Conservation (phyloP, 2,113 vertebrate genomes). For the Oenanthe melanoleuca region DNA sequence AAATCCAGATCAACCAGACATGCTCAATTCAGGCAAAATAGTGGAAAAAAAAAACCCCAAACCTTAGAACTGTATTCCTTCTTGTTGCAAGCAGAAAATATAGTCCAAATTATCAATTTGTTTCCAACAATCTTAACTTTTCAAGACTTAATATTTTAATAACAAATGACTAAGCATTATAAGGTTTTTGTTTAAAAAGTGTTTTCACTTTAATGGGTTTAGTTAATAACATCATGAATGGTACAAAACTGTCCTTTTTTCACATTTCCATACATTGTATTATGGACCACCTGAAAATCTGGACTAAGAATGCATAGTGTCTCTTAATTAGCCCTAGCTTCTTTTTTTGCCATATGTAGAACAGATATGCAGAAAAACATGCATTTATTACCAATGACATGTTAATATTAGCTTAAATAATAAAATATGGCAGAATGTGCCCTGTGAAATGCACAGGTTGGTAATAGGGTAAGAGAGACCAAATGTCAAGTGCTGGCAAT, state of each 20-base stretch:
- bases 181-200: constrained; percentile 77
- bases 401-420: constrained; percentile 59
- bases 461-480: constrained; percentile 42
- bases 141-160: not conserved
- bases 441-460: constrained; percentile 38
- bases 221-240: constrained; percentile 81
- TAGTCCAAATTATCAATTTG: not conserved
- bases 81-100: not conserved
- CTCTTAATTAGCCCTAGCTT: constrained; percentile 71
- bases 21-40: not conserved
- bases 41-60: not conserved
- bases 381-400: constrained; percentile 72
- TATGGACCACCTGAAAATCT: constrained; percentile 76
- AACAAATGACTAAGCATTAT: constrained; percentile 70
- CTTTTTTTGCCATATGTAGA: constrained; percentile 68
- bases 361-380: constrained; percentile 65
- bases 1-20: not conserved
- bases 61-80: not conserved
- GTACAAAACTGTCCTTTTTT: constrained; percentile 83
- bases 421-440: constrained; percentile 59
- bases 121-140: not conserved
- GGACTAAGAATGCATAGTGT: constrained; percentile 76
- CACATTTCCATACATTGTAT: constrained; percentile 80
- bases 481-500: constrained; percentile 52
- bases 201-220: constrained; percentile 81